Evolutionary conservation across 2,113 vertebrate species (phyloP).

Genomic region (Ailuropoda melanoleuca): DNA sequence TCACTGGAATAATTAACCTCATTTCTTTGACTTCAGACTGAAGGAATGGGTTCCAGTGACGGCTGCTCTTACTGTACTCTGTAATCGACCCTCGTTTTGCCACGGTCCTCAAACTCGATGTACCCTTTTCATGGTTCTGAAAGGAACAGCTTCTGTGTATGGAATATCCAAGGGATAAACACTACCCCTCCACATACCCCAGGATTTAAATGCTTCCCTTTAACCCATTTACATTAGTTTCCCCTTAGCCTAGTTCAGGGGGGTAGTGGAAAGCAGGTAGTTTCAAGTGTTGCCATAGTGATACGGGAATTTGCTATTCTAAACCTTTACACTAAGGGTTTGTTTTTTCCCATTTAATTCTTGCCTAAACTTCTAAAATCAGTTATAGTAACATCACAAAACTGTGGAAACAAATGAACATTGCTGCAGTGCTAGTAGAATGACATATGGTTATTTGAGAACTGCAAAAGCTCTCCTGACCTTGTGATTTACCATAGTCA

Average conservation of each 20-base stretch:
- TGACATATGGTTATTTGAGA: not conserved
- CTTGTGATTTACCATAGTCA: not conserved
- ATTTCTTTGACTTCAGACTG: not conserved
- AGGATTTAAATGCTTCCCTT: not conserved
- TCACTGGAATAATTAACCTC: constrained; percentile 31
- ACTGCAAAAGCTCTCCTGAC: not conserved
- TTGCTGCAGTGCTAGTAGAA: not conserved
- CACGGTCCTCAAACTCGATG: not conserved
- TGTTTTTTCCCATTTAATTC: not conserved
- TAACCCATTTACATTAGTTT: not conserved
- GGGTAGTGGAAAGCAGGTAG: not conserved
- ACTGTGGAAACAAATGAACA: not conserved
- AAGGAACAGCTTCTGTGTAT: not conserved
- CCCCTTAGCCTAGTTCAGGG: not conserved
- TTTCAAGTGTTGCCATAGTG: not conserved
- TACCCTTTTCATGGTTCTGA: not conserved
- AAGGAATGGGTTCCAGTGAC: not conserved
- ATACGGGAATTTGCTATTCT: not conserved
- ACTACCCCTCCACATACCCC: not conserved
- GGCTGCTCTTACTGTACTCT: not conserved
- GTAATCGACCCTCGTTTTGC: not conserved
- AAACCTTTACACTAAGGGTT: not conserved
- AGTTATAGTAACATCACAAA: not conserved
- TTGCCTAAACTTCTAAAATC: not conserved
- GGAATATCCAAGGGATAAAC: not conserved